These are phyloP conservation scores for Oenanthe melanoleuca DNA, from an alignment of 2,113 vertebrate genomes.

Conservation along the genomic window DNA sequence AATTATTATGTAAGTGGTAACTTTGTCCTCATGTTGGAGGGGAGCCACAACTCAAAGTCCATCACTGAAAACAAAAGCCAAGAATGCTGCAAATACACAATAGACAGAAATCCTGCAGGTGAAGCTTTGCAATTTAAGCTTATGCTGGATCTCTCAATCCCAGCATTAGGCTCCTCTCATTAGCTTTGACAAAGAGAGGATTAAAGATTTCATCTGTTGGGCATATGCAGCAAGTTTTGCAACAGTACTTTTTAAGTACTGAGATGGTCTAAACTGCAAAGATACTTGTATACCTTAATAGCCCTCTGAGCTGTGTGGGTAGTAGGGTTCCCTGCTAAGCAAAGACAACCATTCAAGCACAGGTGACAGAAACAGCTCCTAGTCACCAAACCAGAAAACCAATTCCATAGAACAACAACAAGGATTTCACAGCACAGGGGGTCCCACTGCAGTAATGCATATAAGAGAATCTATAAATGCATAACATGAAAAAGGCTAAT, in stretches of 20 bases:
- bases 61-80: not conserved
- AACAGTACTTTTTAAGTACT: not conserved
- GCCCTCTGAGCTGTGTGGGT: rapidly evolving
- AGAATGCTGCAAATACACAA: rapidly evolving
- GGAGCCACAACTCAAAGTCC: not conserved
- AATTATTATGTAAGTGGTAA: not conserved
- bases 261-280: not conserved
- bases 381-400: not conserved
- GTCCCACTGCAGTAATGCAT: not conserved
- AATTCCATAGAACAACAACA: not conserved
- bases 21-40: not conserved
- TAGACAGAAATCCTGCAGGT: not conserved
- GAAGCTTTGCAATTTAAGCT: not conserved
- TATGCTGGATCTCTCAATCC: not conserved
- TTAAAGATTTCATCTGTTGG: not conserved
- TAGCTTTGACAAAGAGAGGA: not conserved
- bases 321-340: not conserved
- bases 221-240: not conserved
- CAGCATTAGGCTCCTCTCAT: not conserved
- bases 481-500: not conserved
- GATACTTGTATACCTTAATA: not conserved
- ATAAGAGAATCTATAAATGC: not conserved
- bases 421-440: not conserved
- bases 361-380: not conserved
- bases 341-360: not conserved